These are phyloP conservation scores for Allolobophora icterica DNA, from an alignment of 2,888 invertebrate genomes.

Conservation along the genomic window DNA sequence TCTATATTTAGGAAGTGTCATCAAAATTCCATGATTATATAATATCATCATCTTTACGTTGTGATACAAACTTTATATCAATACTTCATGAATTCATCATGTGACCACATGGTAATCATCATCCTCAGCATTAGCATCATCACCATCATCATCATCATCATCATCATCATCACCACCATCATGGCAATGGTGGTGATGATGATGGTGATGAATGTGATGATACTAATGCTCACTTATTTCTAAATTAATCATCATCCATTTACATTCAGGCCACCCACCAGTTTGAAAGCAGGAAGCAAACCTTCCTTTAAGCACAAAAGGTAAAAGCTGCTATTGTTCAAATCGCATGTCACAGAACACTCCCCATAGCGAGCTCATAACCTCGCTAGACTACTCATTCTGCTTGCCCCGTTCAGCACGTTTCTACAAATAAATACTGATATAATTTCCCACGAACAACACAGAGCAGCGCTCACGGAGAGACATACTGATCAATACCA, in stretches of 20 bases:
- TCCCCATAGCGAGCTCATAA: background rate
- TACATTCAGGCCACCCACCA: background rate
- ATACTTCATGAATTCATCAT: background rate
- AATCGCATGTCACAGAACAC: background rate
- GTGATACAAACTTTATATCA: too few species aligned
- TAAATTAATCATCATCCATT: background rate
- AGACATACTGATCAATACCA: slow-evolving; percentile 21
- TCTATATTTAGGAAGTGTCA: background rate
- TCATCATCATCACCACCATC: too few species aligned
- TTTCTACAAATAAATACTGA: background rate
- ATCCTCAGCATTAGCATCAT: background rate
- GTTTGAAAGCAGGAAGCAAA: background rate
- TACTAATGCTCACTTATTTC: background rate
- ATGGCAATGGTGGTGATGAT: too few species aligned
- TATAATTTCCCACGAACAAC: background rate
- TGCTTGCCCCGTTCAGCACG: background rate
- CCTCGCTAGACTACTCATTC: background rate
- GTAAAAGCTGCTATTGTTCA: background rate
- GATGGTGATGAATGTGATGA: too few species aligned
- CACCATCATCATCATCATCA: too few species aligned
- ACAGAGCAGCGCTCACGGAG: background rate
- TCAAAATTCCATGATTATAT: background rate
- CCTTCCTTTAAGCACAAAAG: background rate
- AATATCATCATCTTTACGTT: background rate
- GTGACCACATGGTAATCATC: background rate